Percentiles rank a stretch among this genome's conserved stretches.
Conservation (phyloP, 64 coral and sea anemone genomes). For the Montipora cactus region DNA sequence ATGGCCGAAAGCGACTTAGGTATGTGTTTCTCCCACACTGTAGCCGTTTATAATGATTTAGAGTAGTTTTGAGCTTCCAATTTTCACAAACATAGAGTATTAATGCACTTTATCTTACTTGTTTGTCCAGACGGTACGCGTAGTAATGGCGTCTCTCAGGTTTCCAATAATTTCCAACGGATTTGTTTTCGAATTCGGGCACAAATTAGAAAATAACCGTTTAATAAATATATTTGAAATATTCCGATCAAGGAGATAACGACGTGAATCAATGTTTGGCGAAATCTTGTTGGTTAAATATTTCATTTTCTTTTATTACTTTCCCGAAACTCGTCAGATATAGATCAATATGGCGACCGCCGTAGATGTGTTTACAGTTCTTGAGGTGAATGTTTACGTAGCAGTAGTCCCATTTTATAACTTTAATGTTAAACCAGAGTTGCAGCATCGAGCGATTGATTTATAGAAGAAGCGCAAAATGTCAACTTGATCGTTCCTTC, state of each 20-base stretch:
- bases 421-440: background rate
- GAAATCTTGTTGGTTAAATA: background rate
- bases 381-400: background rate
- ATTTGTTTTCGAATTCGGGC: background rate
- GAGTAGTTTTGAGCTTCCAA: background rate
- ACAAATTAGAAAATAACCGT: background rate
- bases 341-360: background rate
- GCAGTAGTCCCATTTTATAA: background rate
- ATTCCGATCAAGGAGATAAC: background rate
- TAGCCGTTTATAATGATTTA: background rate
- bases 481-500: background rate
- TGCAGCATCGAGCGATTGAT: background rate
- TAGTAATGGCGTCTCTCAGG: background rate
- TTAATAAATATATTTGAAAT: background rate
- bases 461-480: background rate
- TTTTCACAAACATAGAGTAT: background rate
- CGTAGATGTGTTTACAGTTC: conserved; percentile 16
- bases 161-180: background rate
- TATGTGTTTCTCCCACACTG: background rate
- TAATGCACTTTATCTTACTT: background rate
- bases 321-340: background rate
- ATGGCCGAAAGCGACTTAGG: conserved; percentile 43
- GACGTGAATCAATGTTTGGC: background rate
- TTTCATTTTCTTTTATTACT: background rate
- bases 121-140: background rate